Percentiles rank a stretch among this genome's conserved stretches.
Evolutionary conservation across 2,888 invertebrate species (phyloP).

Genomic region (Chirona hameri): DNA sequence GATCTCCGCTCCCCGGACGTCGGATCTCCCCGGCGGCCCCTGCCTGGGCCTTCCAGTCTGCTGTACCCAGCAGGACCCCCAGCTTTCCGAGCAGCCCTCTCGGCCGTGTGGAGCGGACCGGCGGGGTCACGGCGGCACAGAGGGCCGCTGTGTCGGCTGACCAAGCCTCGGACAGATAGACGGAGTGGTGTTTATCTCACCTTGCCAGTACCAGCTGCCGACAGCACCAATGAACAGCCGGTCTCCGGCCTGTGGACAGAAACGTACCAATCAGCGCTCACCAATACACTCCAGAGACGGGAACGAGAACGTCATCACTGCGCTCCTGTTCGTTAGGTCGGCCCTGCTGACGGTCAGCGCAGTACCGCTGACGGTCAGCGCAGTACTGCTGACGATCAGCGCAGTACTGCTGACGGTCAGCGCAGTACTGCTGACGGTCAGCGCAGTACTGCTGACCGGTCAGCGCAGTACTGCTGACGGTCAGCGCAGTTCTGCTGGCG

Average conservation of each 20-base stretch:
- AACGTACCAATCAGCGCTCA: background rate
- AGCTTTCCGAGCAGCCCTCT: too few species aligned
- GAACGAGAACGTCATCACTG: too few species aligned
- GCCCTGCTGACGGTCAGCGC: too few species aligned
- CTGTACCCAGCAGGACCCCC: too few species aligned
- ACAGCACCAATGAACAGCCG: conserved; percentile 88
- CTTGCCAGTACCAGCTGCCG: conserved; percentile 99
- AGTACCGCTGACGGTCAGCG: too few species aligned
- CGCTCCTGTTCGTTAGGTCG: too few species aligned
- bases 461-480: too few species aligned
- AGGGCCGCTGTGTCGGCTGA: background rate
- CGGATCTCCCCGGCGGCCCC: background rate
- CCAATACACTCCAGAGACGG: background rate
- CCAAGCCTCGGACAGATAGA: background rate
- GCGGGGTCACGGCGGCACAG: background rate
- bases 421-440: too few species aligned
- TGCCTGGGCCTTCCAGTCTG: background rate
- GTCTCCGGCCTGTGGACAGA: conserved; percentile 65
- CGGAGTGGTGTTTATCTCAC: conserved; percentile 57
- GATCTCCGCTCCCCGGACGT: background rate
- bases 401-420: too few species aligned
- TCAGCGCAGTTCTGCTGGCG: too few species aligned
- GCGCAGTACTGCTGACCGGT: too few species aligned
- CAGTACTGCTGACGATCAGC: too few species aligned
- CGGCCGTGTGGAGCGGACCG: background rate